Conservation (phyloP, 2,797 vertebrate species). For the Argya squamiceps region DNA sequence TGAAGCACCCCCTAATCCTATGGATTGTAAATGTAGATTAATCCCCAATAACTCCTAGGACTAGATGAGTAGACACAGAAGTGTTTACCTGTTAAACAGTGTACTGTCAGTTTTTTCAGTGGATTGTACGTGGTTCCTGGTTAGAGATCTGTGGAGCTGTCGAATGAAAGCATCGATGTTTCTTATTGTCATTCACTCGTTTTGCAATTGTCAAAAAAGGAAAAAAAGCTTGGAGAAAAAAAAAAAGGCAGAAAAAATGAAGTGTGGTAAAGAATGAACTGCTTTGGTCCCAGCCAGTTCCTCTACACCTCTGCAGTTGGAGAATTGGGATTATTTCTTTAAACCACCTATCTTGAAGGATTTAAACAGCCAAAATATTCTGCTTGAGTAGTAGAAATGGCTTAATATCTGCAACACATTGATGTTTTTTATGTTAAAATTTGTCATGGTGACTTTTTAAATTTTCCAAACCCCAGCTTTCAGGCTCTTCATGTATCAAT, state of each 20-base stretch:
- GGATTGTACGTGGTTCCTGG: background rate
- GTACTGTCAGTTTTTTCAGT: background rate
- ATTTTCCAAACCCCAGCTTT: background rate
- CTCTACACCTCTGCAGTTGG: background rate
- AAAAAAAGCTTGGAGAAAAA: background rate
- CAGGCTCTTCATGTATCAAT: background rate
- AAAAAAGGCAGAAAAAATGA: background rate
- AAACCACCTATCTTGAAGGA: background rate
- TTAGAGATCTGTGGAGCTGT: background rate
- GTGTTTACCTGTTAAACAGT: background rate
- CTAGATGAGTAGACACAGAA: background rate
- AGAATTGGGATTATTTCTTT: background rate
- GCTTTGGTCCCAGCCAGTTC: background rate
- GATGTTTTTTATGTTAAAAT: background rate
- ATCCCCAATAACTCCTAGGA: background rate
- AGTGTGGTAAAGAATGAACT: background rate
- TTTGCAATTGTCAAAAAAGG: background rate
- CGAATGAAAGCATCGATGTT: accelerated
- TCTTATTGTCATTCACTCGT: background rate
- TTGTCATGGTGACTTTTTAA: background rate
- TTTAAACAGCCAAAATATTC: background rate
- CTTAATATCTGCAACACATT: background rate
- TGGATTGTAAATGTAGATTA: background rate
- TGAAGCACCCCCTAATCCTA: background rate
- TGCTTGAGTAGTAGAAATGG: background rate